Percentiles rank a stretch among this genome's conserved stretches.
These are phyloP conservation scores for Myotis daubentonii DNA, from an alignment of 2,797 vertebrate genomes.

Conservation along the genomic window DNA sequence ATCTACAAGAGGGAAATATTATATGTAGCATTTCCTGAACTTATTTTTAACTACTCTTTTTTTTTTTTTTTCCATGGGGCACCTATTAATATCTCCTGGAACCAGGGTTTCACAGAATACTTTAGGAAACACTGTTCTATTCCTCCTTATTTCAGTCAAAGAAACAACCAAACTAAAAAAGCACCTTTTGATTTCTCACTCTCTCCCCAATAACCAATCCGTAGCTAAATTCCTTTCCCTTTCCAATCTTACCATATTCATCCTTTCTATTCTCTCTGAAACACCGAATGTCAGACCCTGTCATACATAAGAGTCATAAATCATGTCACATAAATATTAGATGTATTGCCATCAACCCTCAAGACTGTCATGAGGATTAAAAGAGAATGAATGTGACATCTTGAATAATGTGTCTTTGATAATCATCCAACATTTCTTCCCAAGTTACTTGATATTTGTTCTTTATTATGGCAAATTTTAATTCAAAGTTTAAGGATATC, in stretches of 20 bases:
- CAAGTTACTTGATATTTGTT: background rate
- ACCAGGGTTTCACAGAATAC: slow-evolving; percentile 60
- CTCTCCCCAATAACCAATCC: background rate
- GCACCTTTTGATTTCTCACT: background rate
- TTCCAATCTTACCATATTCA: background rate
- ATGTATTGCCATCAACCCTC: background rate
- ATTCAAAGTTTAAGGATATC: slow-evolving; percentile 2
- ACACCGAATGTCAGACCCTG: background rate
- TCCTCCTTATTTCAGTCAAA: slow-evolving; percentile 48
- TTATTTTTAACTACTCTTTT: slow-evolving; percentile 65
- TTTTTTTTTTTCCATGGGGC: background rate
- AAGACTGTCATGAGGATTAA: background rate
- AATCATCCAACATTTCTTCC: background rate
- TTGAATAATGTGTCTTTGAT: background rate
- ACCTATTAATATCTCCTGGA: slow-evolving; percentile 67
- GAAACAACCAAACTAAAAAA: background rate
- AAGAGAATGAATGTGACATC: background rate
- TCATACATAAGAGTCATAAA: background rate
- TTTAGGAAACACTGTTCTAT: slow-evolving; percentile 40
- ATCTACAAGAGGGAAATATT: slow-evolving; percentile 45
- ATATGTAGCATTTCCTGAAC: slow-evolving; percentile 57
- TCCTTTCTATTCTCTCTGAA: background rate
- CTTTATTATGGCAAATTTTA: slow-evolving; percentile 2
- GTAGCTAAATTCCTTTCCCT: background rate
- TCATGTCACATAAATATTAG: background rate